phyloP scores from a whole-genome alignment of 2,113 vertebrate species.

The Ciconia stormi region DNA sequence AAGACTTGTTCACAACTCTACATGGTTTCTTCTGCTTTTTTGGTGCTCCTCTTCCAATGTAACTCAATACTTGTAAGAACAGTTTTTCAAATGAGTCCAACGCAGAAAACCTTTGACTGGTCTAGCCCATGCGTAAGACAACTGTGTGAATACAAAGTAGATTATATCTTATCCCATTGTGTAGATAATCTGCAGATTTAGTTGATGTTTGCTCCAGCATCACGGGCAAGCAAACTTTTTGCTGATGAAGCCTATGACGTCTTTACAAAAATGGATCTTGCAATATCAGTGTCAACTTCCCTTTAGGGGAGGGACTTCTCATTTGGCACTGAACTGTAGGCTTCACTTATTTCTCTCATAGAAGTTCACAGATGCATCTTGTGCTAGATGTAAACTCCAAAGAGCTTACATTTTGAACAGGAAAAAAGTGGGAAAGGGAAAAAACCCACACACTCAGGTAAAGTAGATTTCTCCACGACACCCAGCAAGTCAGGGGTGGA shows the following conservation, averaged over 20 bases:
- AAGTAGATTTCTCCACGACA: background rate
- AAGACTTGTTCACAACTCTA: background rate
- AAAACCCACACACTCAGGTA: background rate
- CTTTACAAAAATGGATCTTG: background rate
- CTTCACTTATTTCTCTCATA: background rate
- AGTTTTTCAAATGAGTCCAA: background rate
- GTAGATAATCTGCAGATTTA: background rate
- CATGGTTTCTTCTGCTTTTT: background rate
- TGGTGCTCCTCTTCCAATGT: background rate
- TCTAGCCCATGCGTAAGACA: background rate
- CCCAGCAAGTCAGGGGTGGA: background rate
- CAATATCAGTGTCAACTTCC: background rate
- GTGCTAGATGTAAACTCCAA: background rate
- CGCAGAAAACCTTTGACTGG: background rate
- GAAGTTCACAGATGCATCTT: background rate
- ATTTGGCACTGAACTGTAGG: background rate
- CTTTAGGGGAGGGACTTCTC: background rate
- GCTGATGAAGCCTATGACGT: background rate
- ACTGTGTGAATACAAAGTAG: background rate
- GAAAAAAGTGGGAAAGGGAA: background rate
- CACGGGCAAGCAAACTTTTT: accelerated
- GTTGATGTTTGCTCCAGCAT: background rate
- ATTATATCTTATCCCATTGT: background rate
- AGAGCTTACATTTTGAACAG: background rate
- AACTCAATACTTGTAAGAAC: background rate